These are phyloP conservation scores for Cephus sareptanus DNA, from an alignment of 2,888 invertebrate species.

Conservation along the genomic window DNA sequence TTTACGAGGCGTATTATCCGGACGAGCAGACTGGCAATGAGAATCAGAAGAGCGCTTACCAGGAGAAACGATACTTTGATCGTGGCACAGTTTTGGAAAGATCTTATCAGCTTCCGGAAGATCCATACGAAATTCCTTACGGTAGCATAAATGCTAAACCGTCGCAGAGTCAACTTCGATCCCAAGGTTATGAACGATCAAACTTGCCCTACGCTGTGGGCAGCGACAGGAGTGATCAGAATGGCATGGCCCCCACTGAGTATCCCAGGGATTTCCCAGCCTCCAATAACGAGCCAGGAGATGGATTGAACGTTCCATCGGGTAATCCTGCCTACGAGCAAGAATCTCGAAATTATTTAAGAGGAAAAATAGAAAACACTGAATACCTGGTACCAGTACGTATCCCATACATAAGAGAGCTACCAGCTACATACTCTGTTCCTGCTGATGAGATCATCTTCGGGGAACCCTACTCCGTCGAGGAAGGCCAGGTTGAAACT, in stretches of 20 bases:
- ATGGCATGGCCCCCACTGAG: not conserved
- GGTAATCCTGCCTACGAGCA: not conserved
- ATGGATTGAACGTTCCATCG: not conserved
- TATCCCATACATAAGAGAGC: not conserved
- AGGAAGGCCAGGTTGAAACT: not conserved
- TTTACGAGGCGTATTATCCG: conserved; percentile 56
- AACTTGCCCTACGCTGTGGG: not conserved
- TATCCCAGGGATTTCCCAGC: not conserved
- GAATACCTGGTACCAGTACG: not conserved
- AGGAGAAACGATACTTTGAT: conserved; percentile 35
- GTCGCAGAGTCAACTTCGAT: not conserved
- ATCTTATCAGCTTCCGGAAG: conserved; percentile 38
- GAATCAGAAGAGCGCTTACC: not conserved
- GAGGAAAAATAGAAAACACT: not conserved
- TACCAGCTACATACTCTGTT: not conserved
- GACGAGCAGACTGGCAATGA: conserved; percentile 19
- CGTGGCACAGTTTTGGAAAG: conserved; percentile 35
- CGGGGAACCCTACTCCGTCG: not conserved
- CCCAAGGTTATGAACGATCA: not conserved
- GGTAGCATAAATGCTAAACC: not conserved
- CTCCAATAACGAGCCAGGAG: not conserved
- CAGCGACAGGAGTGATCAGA: not conserved
- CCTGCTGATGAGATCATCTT: not conserved
- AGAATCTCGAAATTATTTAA: not conserved
- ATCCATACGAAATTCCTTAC: conserved; percentile 17